Evolutionary conservation across 2,113 vertebrate genomes (phyloP).

Genomic region (Barbus barbus): DNA sequence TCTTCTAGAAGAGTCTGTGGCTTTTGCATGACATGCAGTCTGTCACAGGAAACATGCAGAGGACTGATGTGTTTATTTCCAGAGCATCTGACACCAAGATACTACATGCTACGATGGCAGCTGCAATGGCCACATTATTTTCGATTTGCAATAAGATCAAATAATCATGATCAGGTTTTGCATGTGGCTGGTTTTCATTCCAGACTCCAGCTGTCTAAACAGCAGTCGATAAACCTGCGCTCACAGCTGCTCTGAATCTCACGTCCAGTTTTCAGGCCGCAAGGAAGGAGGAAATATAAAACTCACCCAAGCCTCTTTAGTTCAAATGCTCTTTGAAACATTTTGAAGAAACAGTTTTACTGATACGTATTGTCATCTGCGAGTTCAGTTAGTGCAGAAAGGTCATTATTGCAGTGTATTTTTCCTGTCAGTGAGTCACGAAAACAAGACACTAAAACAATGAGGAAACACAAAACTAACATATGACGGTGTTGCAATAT

Average conservation of each 20-base stretch:
- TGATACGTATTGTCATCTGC: no score
- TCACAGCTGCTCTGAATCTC: not conserved
- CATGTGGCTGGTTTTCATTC: not conserved
- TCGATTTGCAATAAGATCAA: no score
- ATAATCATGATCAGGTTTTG: no score
- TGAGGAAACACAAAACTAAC: not conserved
- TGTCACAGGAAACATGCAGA: conserved; percentile 22
- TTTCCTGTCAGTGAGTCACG: not conserved
- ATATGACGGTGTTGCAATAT: not conserved
- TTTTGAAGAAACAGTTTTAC: no score
- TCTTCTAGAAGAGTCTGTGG: not conserved
- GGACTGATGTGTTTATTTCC: not conserved
- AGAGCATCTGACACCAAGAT: not conserved
- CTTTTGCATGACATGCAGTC: not conserved
- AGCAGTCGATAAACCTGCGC: not conserved
- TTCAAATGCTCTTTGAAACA: not conserved
- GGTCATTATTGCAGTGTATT: not conserved
- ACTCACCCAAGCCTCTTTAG: not conserved
- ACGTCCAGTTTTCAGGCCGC: not conserved
- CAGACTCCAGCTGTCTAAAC: not conserved
- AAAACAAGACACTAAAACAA: not conserved
- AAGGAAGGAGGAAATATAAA: not conserved
- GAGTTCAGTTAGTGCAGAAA: no score
- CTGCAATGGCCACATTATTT: no score
- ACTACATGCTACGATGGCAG: not conserved